These are phyloP conservation scores for Euproctis similis DNA, from an alignment of 2,888 invertebrate genomes.

Conservation along the genomic window DNA sequence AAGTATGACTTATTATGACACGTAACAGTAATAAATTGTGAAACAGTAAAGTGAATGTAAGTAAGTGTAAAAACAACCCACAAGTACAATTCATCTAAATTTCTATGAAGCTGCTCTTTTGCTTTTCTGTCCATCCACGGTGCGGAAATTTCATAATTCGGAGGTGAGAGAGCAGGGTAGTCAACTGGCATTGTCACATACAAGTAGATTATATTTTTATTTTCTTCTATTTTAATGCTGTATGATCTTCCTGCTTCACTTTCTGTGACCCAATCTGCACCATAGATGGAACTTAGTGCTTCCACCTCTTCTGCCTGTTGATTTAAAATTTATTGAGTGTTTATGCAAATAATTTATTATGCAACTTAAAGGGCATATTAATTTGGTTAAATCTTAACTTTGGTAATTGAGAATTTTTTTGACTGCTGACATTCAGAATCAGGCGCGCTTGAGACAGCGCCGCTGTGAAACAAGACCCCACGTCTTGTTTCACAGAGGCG, in stretches of 20 bases:
- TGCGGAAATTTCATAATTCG: constrained; percentile 82
- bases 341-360: background rate
- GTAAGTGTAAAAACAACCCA: too few relatives aligned
- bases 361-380: background rate
- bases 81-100: constrained; percentile 80
- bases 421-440: too few relatives aligned
- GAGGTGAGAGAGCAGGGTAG: constrained; percentile 80
- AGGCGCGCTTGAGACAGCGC: too few relatives aligned
- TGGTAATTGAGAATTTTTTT: background rate
- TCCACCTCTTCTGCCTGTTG: constrained; percentile 81
- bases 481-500: too few relatives aligned
- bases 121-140: constrained; percentile 79
- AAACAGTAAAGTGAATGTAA: too few relatives aligned
- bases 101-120: constrained; percentile 71
- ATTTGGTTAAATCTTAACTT: background rate
- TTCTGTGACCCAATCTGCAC: constrained; percentile 79
- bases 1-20: too few relatives aligned
- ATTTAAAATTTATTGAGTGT: background rate
- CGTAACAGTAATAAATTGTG: too few relatives aligned
- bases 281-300: constrained; percentile 83
- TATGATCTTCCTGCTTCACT: constrained; percentile 73
- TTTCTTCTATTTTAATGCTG: constrained; percentile 74
- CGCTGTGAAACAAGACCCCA: too few relatives aligned
- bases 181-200: constrained; percentile 78
- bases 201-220: constrained; percentile 70